phyloP scores from a whole-genome alignment of 2,888 invertebrate genomes.

The Mallateleia sp. region DNA sequence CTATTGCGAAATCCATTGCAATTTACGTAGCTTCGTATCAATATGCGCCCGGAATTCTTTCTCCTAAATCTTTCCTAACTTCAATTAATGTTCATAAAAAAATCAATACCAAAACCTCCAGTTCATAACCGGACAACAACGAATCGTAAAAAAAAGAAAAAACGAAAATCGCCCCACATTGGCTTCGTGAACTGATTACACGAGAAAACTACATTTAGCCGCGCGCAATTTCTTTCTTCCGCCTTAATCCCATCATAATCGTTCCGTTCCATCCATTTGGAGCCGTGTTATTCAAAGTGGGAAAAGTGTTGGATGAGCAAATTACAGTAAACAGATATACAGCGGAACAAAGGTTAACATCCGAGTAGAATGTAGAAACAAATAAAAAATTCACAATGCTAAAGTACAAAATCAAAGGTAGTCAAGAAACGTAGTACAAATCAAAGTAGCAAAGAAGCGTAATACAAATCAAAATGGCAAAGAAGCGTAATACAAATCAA shows the following conservation, averaged over 20 bases:
- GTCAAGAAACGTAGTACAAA: too few species aligned
- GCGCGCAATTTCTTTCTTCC: conserved; percentile 45
- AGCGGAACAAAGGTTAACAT: conserved; percentile 22
- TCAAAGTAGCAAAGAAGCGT: too few species aligned
- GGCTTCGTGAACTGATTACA: conserved; percentile 31
- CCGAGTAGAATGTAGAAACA: neutral
- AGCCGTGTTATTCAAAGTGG: conserved; percentile 14
- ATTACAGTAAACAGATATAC: conserved; percentile 28
- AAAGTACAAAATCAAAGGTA: too few species aligned
- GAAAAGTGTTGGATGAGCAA: conserved; percentile 13
- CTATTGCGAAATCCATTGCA: neutral
- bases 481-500: too few species aligned
- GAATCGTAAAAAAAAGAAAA: neutral
- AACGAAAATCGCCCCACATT: neutral
- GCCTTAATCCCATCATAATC: conserved; percentile 54
- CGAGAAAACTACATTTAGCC: conserved; percentile 29
- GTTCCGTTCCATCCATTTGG: conserved; percentile 16
- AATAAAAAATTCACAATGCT: too few species aligned
- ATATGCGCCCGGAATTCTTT: neutral
- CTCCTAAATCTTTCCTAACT: neutral
- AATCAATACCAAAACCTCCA: neutral
- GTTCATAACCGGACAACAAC: neutral
- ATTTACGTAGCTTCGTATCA: neutral
- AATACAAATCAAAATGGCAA: too few species aligned
- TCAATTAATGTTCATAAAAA: neutral